Percentiles rank a stretch among this genome's conserved stretches.
Conservation (phyloP, 2,888 invertebrate species). For the Oligia latruncula region DNA sequence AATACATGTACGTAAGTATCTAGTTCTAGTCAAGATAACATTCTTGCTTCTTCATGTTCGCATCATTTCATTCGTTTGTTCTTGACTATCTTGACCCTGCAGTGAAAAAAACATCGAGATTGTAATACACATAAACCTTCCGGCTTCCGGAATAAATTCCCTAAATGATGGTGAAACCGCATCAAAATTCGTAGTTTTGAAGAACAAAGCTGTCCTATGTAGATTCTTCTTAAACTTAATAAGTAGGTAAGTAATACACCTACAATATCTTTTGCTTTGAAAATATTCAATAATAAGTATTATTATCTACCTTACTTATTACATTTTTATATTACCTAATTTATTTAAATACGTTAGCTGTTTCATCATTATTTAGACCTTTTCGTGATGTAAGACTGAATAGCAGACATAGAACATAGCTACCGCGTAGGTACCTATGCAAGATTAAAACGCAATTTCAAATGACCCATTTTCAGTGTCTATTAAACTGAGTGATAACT, state of each 20-base stretch:
- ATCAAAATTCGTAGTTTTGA: background rate
- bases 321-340: background rate
- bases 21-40: conserved; percentile 12
- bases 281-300: background rate
- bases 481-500: conserved; percentile 12
- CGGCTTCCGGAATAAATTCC: background rate
- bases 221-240: too few species aligned
- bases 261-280: background rate
- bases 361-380: background rate
- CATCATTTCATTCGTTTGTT: too few species aligned
- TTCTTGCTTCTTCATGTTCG: background rate
- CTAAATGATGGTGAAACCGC: background rate
- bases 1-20: background rate
- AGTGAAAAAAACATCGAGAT: too few species aligned
- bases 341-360: background rate
- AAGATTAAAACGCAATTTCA: conserved; percentile 6
- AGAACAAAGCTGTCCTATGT: background rate
- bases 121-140: background rate
- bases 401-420: background rate
- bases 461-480: conserved; percentile 10
- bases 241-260: too few species aligned
- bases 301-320: background rate
- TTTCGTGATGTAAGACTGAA: background rate
- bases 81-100: too few species aligned
- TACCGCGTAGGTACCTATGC: background rate